Conservation (phyloP, 2,888 invertebrate species). For the Cryptops parisi region DNA sequence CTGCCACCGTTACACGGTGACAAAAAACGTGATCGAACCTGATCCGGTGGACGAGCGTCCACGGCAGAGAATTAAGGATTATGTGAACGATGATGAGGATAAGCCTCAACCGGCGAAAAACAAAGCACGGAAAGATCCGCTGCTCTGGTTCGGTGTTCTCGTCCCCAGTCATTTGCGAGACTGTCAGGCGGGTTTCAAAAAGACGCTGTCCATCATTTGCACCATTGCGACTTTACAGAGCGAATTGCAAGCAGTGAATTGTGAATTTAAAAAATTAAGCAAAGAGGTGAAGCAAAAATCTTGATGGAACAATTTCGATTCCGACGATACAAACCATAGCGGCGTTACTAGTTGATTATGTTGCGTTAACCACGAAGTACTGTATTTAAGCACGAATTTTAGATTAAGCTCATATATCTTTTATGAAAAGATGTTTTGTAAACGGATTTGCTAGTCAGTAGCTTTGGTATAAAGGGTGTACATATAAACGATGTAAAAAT, state of each 20-base stretch:
- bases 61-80: constrained; percentile 6
- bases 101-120: not conserved
- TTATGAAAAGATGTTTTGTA: too few species aligned
- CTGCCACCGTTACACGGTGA: not conserved
- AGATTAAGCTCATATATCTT: too few species aligned
- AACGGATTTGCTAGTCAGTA: too few species aligned
- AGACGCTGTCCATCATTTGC: constrained; percentile 3
- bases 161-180: constrained; percentile 13
- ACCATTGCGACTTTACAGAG: constrained; percentile 13
- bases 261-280: constrained; percentile 4
- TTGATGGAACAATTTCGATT: too few species aligned
- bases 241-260: constrained; percentile 4
- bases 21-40: not conserved
- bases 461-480: too few species aligned
- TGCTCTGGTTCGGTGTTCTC: constrained; percentile 18
- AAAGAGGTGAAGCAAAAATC: not conserved
- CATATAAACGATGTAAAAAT: too few species aligned
- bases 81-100: not conserved
- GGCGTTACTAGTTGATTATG: too few species aligned
- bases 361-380: not conserved
- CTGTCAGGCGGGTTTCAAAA: constrained; percentile 11
- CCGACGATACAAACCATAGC: too few species aligned
- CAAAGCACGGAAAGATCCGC: constrained; percentile 9
- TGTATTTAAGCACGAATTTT: too few species aligned
- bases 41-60: not conserved